Base-by-base conservation (phyloP, 1,140 invertebrate genomes). In the Temnothorax longispinosus region DNA sequence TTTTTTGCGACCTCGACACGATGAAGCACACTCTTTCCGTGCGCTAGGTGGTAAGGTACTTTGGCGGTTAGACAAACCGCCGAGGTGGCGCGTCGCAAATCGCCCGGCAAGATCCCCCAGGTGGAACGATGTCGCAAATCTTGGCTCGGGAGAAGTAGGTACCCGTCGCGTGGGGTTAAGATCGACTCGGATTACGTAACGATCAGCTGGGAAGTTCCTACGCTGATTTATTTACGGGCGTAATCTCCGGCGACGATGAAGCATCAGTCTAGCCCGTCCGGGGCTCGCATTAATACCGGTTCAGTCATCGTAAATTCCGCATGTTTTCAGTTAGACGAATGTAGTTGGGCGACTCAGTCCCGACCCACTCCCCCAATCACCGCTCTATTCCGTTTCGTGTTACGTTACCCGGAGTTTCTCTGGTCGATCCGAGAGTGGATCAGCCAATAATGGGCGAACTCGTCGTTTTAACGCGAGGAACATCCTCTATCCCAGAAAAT, bases 181-280 rank as follows among this genome's bases (percentile, higher is more conserved):
- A 84, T 84, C 80, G 80, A 84, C 80, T 84, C 69, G 69, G 80
- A 84, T 84, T 84, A 84, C 80, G 80, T 84, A 84, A 84, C 80
- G 80, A 84, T 84, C 80, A 84, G 80, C 80, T 84, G 80, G 80
- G 69, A 75, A 74, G 77, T 81, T 84, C 41, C 69, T 74, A 74
- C 80, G 80, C 80, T 84, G 80, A 84, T 84, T 84, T 84, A 84
- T 84, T 84, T 84, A 84, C 80, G 69, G 54, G 27, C 35, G 80
- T 84, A 84, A 84, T 84, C 80, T 84, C 56, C 80, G 80, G 69
- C 56, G 80, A 84, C 80, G 80, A 75, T 84, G 80, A 84, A 84
- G 69, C 80, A 84, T 84, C 80, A 84, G 80, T 84, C 80, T 75
- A 54, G 27, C 13, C 67, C 38, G 80, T 74, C 69, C 56, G 10